phyloP scores from a whole-genome alignment of 2,113 vertebrate genomes.

The Osmerus eperlanus region DNA sequence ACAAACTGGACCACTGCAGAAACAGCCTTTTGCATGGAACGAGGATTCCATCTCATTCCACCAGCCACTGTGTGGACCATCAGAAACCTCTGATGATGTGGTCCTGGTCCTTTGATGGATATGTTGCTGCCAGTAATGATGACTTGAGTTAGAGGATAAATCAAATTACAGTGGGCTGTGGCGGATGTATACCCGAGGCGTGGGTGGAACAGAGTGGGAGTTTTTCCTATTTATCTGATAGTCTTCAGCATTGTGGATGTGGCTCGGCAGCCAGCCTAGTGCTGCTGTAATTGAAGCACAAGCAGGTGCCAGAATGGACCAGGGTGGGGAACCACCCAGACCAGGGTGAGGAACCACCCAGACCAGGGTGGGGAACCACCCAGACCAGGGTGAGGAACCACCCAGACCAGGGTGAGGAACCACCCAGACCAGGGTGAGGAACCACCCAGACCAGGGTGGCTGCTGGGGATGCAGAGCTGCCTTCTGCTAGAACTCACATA shows the following conservation, averaged over 20 bases:
- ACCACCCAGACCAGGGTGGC: too few species aligned
- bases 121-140: conserved; percentile 42
- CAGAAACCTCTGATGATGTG: conserved; percentile 8
- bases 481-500: too few species aligned
- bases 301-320: conserved; percentile 3
- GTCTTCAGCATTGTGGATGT: conserved; percentile 30
- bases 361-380: too few species aligned
- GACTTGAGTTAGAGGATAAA: conserved; percentile 38
- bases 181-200: conserved; percentile 37
- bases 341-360: too few species aligned
- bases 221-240: conserved; percentile 53
- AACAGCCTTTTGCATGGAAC: too few species aligned
- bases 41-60: too few species aligned
- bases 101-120: conserved; percentile 40
- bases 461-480: too few species aligned
- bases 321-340: not conserved
- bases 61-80: not conserved
- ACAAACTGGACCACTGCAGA: too few species aligned
- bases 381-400: too few species aligned
- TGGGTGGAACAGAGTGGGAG: conserved; percentile 43
- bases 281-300: conserved; percentile 23
- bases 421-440: too few species aligned
- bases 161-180: conserved; percentile 40
- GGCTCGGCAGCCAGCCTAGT: conserved; percentile 18
- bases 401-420: too few species aligned